phyloP scores from a whole-genome alignment of 1,140 invertebrate species.

The Cepaea nemoralis region DNA sequence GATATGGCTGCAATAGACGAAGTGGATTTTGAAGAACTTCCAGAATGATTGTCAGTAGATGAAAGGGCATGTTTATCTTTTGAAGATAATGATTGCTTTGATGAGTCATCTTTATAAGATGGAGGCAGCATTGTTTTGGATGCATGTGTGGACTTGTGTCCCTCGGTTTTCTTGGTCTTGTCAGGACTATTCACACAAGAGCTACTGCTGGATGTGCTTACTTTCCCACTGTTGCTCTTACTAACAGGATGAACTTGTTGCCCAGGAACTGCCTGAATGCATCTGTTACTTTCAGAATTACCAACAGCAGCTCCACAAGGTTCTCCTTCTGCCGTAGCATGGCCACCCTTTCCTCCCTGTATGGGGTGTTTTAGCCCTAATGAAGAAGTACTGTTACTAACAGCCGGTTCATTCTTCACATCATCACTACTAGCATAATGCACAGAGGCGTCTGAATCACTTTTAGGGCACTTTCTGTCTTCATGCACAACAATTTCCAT shows the following conservation, averaged over 20 bases:
- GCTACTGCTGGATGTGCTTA: neutral
- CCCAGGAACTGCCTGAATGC: neutral
- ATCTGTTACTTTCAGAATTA: neutral
- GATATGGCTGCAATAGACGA: neutral
- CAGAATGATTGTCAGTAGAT: neutral
- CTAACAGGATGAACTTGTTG: neutral
- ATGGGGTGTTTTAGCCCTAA: neutral
- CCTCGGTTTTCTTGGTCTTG: neutral
- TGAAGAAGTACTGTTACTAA: neutral
- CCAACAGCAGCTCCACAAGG: neutral
- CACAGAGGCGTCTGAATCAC: neutral
- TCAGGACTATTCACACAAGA: neutral
- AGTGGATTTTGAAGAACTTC: neutral
- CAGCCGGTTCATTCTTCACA: neutral
- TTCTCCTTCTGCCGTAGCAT: neutral
- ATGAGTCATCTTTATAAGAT: neutral
- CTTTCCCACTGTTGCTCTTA: neutral
- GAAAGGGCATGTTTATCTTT: neutral
- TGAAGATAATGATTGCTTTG: neutral
- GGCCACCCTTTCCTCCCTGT: neutral
- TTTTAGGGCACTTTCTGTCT: neutral
- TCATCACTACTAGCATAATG: neutral
- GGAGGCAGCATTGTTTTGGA: neutral
- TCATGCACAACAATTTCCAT: neutral
- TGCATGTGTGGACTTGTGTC: neutral